Evolutionary conservation across 2,888 invertebrate species (phyloP).

Genomic region (Autographa pulchrina): DNA sequence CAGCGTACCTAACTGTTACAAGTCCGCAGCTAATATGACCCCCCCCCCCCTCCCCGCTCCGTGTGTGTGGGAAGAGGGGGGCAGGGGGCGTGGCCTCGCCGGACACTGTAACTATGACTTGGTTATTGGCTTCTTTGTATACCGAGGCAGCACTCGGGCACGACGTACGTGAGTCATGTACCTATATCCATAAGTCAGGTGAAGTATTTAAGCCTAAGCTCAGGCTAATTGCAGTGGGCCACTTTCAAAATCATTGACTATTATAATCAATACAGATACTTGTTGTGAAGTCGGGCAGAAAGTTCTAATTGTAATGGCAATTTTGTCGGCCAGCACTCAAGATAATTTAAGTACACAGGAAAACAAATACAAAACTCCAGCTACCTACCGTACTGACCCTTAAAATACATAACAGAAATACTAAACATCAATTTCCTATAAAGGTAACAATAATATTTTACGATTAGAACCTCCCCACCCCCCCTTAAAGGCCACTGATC

Average conservation of each 20-base stretch:
- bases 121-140: constrained; percentile 62
- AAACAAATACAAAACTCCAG: background rate
- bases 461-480: constrained; percentile 64
- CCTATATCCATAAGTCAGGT: background rate
- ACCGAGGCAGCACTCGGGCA: constrained; percentile 15
- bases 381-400: background rate
- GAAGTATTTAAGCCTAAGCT: no score
- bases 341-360: background rate
- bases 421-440: constrained; percentile 34
- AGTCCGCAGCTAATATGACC: constrained; percentile 54
- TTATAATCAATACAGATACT: background rate
- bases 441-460: constrained; percentile 71
- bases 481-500: constrained; percentile 59
- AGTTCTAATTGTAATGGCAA: background rate
- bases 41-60: constrained; percentile 26
- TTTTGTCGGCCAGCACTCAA: background rate
- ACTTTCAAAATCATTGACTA: background rate
- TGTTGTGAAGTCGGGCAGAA: background rate
- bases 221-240: no score
- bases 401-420: constrained; percentile 13
- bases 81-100: constrained; percentile 53
- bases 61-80: constrained; percentile 32
- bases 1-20: constrained; percentile 39
- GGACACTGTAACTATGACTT: constrained; percentile 65
- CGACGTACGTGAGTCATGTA: background rate